Evolutionary conservation across 2,888 invertebrate genomes (phyloP).

Genomic region (Liposcelis brunnea): DNA sequence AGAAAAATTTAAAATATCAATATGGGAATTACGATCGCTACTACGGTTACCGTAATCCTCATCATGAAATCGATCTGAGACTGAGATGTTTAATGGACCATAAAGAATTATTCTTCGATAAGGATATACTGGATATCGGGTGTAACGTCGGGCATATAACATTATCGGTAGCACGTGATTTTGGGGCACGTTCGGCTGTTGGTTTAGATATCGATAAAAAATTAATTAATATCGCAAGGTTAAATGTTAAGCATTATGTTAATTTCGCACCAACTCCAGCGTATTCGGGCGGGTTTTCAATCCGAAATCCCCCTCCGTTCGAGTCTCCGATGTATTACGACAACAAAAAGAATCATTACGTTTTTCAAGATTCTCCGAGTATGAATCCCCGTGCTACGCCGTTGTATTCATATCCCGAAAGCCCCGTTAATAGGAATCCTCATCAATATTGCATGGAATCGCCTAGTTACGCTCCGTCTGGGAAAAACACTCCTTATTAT

Average conservation of each 20-base stretch:
- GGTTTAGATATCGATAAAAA: constrained; percentile 87
- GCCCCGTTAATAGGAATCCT: too few relatives aligned
- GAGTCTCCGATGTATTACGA: constrained; percentile 21
- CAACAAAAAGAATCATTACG: too few relatives aligned
- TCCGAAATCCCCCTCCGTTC: too few relatives aligned
- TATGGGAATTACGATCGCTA: constrained; percentile 96
- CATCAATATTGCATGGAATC: too few relatives aligned
- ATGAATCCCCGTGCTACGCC: too few relatives aligned
- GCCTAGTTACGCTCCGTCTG: too few relatives aligned
- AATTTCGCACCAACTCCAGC: constrained; percentile 29
- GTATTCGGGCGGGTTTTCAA: constrained; percentile 15
- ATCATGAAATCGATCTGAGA: constrained; percentile 65
- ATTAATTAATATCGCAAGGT: constrained; percentile 58
- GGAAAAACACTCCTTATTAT: too few relatives aligned
- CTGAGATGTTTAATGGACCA: constrained; percentile 63
- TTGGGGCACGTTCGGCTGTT: constrained; percentile 65
- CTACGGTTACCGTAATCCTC: constrained; percentile 82
- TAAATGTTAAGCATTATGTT: constrained; percentile 51
- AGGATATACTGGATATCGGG: constrained; percentile 89
- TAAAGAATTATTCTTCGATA: constrained; percentile 66
- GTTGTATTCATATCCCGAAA: too few relatives aligned
- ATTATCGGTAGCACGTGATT: constrained; percentile 70
- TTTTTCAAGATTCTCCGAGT: too few relatives aligned
- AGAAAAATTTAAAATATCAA: constrained; percentile 64
- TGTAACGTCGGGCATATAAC: constrained; percentile 96